A percentile compares a stretch with the other conserved stretches of the same genome.
These are phyloP conservation scores for Enteromius mattozi DNA, from an alignment of 2,797 vertebrate species.

Conservation along the genomic window DNA sequence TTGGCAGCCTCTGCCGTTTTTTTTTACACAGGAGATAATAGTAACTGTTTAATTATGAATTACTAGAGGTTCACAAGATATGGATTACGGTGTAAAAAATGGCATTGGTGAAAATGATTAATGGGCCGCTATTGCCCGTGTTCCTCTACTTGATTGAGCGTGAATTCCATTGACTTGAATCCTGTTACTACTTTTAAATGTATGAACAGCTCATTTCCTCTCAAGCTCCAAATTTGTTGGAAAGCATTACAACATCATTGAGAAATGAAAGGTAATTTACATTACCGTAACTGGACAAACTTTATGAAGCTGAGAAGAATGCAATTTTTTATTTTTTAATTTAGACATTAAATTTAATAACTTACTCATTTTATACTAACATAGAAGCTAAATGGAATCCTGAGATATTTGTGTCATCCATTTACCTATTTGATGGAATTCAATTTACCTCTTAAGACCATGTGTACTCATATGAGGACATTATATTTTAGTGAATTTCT, in stretches of 20 bases:
- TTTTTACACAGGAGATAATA: slow-evolving; percentile 47
- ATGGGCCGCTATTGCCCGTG: slow-evolving; percentile 50
- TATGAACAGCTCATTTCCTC: slow-evolving; percentile 56
- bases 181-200: slow-evolving; percentile 46
- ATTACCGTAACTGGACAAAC: slow-evolving; percentile 20
- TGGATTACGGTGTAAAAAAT: slow-evolving; percentile 43
- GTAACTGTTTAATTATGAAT: slow-evolving; percentile 60
- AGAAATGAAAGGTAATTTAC: slow-evolving; percentile 9
- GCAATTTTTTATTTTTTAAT: background rate
- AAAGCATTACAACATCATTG: slow-evolving; percentile 41
- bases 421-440: too few species aligned
- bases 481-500: too few species aligned
- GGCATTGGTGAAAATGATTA: slow-evolving; percentile 56
- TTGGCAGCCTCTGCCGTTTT: slow-evolving; percentile 39
- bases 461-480: too few species aligned
- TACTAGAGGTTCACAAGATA: slow-evolving; percentile 55
- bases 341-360: background rate
- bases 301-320: background rate
- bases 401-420: background rate
- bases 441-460: too few species aligned
- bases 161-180: slow-evolving; percentile 55
- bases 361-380: background rate
- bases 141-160: slow-evolving; percentile 54
- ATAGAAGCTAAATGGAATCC: background rate
- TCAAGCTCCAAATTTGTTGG: slow-evolving; percentile 30